These are phyloP conservation scores for Channallabes apus DNA, from an alignment of 2,797 vertebrate genomes.

Conservation along the genomic window DNA sequence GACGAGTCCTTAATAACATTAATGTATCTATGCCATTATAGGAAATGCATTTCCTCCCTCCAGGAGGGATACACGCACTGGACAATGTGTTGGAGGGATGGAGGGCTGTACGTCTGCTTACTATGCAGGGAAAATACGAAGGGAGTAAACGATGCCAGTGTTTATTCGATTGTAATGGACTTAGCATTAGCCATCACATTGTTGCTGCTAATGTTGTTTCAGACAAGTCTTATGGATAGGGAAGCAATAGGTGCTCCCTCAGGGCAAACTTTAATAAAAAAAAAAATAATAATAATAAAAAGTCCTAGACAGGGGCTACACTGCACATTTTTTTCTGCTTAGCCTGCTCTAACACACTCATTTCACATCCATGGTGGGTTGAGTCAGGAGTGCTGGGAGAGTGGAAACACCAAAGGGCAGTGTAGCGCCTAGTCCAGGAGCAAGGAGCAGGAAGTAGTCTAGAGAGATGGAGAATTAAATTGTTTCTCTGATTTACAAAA, in stretches of 20 bases:
- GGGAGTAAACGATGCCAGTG: conserved; percentile 52
- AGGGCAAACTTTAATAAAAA: conserved; percentile 1
- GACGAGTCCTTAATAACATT: conserved; percentile 53
- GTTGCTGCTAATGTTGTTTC: conserved; percentile 44
- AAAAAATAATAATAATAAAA: not conserved
- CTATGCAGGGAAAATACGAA: conserved; percentile 39
- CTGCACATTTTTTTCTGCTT: conserved; percentile 31
- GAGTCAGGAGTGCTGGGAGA: conserved; percentile 28
- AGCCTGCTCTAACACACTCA: conserved; percentile 11
- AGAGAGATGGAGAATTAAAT: not conserved
- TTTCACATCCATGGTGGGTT: conserved; percentile 5
- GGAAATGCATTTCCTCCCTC: conserved; percentile 46
- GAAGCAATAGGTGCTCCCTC: conserved; percentile 25
- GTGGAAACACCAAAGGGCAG: not conserved
- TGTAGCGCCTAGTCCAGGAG: not conserved
- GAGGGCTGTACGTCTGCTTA: conserved; percentile 32
- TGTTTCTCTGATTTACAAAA: conserved; percentile 4
- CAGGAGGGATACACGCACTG: conserved; percentile 41
- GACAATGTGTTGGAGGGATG: conserved; percentile 42
- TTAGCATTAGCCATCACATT: conserved; percentile 40
- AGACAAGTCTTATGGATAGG: conserved; percentile 39
- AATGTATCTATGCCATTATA: conserved; percentile 58
- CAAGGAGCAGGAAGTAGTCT: not conserved
- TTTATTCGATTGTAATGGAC: conserved; percentile 45
- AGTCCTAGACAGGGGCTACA: not conserved